Percentiles rank a stretch among this genome's conserved stretches.
phyloP scores from a whole-genome alignment of 2,797 vertebrate species.

The Pyrocephalus nanus region DNA sequence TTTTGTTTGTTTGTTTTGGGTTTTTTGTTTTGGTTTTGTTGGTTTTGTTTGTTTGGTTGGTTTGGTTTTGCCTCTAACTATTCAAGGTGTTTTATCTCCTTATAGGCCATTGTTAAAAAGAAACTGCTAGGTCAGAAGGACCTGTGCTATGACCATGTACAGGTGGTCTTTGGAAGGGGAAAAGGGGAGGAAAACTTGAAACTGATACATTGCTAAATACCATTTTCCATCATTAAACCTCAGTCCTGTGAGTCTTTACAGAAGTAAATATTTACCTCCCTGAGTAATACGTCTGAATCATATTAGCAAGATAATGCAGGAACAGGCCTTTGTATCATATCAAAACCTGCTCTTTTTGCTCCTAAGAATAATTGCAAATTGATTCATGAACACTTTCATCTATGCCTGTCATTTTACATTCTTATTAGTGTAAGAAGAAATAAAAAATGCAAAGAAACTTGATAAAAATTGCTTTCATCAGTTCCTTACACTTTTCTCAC shows the following conservation, averaged over 20 bases:
- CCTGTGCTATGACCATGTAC: no score
- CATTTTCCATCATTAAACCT: not conserved
- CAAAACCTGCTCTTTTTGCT: not conserved
- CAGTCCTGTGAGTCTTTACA: not conserved
- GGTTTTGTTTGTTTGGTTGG: not conserved
- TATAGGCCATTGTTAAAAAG: not conserved
- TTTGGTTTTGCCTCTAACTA: not conserved
- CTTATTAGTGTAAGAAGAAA: not conserved
- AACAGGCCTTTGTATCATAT: not conserved
- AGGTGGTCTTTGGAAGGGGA: not conserved
- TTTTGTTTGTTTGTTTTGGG: not conserved
- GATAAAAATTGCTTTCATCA: not conserved
- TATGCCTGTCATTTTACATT: not conserved
- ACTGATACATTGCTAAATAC: not conserved
- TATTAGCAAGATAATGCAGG: not conserved
- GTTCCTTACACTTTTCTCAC: not conserved
- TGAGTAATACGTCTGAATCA: not conserved
- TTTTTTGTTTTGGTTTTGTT: no score
- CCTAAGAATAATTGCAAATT: not conserved
- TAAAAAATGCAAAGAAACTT: not conserved
- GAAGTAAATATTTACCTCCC: not conserved
- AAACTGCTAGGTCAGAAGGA: not conserved
- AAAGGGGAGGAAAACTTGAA: not conserved
- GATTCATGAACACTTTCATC: not conserved
- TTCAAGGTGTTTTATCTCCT: not conserved